A percentile compares a stretch with the other conserved stretches of the same genome.
Evolutionary conservation across 2,888 invertebrate species (phyloP).

Genomic region (Poecilus cupreus): DNA sequence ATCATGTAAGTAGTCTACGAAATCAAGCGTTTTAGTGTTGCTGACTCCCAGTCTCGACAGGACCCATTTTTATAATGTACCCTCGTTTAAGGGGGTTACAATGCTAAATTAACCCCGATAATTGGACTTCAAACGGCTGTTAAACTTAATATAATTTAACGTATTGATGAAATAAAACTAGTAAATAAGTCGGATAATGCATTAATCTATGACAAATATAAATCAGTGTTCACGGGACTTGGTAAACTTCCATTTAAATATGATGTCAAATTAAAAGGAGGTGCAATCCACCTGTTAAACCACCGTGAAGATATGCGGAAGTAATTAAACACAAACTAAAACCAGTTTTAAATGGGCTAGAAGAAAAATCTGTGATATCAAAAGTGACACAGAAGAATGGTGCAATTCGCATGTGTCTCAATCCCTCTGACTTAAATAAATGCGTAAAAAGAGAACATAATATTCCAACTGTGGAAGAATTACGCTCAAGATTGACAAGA

Average conservation of each 20-base stretch:
- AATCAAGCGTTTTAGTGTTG: no score
- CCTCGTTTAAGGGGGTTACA: no score
- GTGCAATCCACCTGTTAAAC: no score
- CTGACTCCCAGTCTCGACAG: no score
- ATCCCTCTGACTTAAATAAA: conserved; percentile 64
- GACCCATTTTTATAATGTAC: no score
- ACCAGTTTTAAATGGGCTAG: neutral
- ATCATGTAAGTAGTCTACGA: no score
- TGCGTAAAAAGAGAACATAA: conserved; percentile 63
- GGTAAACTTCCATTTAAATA: no score
- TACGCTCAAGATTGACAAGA: conserved; percentile 51
- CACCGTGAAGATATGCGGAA: neutral
- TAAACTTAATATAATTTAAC: neutral
- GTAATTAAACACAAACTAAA: neutral
- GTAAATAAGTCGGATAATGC: no score
- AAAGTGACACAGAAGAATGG: conserved; percentile 34
- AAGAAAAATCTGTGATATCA: no score
- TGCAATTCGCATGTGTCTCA: conserved; percentile 61
- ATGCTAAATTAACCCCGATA: neutral
- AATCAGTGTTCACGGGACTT: no score
- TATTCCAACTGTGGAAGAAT: conserved; percentile 64
- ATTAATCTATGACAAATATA: no score
- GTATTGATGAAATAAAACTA: neutral
- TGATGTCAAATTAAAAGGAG: no score
- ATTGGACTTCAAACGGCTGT: neutral